Evolutionary conservation across 2,113 vertebrate genomes (phyloP), one percentile per base, ranked within the genome.

Genomic region (Nesospiza acunhae): DNA sequence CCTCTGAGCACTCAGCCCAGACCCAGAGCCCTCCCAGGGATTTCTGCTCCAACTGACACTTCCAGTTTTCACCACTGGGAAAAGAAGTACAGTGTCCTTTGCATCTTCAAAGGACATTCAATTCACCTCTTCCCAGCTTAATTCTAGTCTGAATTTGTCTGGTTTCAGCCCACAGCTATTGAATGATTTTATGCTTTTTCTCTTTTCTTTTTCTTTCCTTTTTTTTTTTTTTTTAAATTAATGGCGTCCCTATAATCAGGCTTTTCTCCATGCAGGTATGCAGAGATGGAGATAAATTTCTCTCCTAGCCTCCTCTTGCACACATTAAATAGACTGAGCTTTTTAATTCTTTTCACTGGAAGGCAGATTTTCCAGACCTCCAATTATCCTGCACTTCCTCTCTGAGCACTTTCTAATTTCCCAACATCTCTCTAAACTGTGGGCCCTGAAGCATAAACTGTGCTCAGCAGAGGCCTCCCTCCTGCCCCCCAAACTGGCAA

Each of bases 341-440:
- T 64, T 85, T 93, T 13, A 85, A 92, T 96, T 93, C 77, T 79
- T 75, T 83, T 58, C 90, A 92, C 94, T 89, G 52, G 83, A 76
- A 97, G 94, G 93, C 68, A 92, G 83, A 72, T 93, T 89, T 90
- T 75, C 76, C 88, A 92, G 79, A 74, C 60, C 53, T 88, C 68
- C 68, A 90, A 87, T 95, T 94, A 93, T 84, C 44, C 30, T 7
- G 8, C 50, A 21, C 82, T 82, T 94, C 66, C 74, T 90, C 81
- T 78, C 78, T 19, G 33, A 88, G 76, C 64, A 47, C 37, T 90
- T 90, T 63, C 50, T 90, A 55, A 93, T 93, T 92, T 90, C 80
- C 24, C 68, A 74, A 24, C 46, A 64, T 69, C 46, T 89, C 59
- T 66, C 79, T 78, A 63, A 86, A 63, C 59, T 4, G 1, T 19